These are phyloP conservation scores for Neotoxoptera formosana DNA, from an alignment of 1,140 invertebrate genomes.

Conservation along the genomic window DNA sequence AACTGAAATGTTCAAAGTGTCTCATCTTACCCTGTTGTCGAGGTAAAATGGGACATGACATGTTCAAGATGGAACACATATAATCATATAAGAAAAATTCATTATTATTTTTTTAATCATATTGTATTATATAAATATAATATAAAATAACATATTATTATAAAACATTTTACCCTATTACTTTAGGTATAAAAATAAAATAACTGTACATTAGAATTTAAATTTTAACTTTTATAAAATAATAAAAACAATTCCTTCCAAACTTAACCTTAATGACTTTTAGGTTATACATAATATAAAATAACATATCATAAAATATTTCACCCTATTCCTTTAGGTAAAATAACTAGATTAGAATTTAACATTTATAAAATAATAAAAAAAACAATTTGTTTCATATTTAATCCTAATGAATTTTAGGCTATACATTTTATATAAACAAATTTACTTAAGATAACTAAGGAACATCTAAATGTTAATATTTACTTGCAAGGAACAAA, in stretches of 20 bases:
- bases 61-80: background rate
- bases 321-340: too few species aligned
- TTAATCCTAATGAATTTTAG: too few species aligned
- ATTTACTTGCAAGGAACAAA: too few species aligned
- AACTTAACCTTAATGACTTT: too few species aligned
- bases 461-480: too few species aligned
- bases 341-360: background rate
- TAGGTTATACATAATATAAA: background rate
- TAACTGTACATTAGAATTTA: background rate
- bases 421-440: background rate
- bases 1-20: background rate
- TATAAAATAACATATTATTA: background rate
- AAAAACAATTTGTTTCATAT: too few species aligned
- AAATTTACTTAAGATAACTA: background rate
- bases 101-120: background rate
- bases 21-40: background rate
- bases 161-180: too few species aligned
- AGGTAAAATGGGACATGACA: background rate
- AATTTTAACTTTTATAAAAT: background rate
- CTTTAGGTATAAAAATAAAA: background rate
- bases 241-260: background rate
- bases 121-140: background rate
- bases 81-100: background rate
- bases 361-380: background rate
- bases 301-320: background rate